Evolutionary conservation across 2,113 vertebrate genomes (phyloP).

Genomic region (Ictalurus furcatus): DNA sequence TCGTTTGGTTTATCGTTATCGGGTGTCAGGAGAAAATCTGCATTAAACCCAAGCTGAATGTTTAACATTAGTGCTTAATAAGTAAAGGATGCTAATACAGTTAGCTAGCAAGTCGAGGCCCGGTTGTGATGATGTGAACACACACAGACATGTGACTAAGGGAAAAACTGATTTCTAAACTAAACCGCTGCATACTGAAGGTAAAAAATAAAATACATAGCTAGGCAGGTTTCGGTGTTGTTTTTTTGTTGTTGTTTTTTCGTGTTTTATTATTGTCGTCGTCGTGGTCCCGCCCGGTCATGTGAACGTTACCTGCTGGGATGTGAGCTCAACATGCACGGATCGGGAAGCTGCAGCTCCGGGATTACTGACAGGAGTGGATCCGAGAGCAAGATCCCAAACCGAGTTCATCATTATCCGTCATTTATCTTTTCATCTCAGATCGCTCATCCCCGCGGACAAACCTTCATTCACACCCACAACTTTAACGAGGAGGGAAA

Average conservation of each 20-base stretch:
- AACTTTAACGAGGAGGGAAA: background rate
- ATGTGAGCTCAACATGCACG: constrained; percentile 90
- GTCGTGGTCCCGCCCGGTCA: background rate
- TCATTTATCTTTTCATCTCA: constrained; percentile 62
- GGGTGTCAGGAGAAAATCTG: background rate
- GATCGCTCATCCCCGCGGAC: constrained; percentile 54
- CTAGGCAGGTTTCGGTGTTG: too few relatives aligned
- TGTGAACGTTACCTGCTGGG: constrained; percentile 83
- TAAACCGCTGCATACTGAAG: background rate
- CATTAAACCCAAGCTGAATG: background rate
- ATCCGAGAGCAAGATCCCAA: constrained; percentile 74
- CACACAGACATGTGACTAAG: background rate
- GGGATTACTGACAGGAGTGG: constrained; percentile 75
- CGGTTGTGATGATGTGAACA: background rate
- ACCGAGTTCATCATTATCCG: constrained; percentile 82
- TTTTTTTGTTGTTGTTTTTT: background rate
- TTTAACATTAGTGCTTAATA: background rate
- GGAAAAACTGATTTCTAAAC: background rate
- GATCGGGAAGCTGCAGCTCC: constrained; percentile 80
- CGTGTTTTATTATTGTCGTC: too few relatives aligned
- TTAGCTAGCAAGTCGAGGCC: constrained; percentile 7
- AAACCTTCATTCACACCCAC: background rate
- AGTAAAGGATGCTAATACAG: background rate
- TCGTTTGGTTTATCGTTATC: background rate
- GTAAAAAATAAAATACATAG: background rate